Evolutionary conservation across 2,888 invertebrate species (phyloP).

Genomic region (Drosophila diplacantha): DNA sequence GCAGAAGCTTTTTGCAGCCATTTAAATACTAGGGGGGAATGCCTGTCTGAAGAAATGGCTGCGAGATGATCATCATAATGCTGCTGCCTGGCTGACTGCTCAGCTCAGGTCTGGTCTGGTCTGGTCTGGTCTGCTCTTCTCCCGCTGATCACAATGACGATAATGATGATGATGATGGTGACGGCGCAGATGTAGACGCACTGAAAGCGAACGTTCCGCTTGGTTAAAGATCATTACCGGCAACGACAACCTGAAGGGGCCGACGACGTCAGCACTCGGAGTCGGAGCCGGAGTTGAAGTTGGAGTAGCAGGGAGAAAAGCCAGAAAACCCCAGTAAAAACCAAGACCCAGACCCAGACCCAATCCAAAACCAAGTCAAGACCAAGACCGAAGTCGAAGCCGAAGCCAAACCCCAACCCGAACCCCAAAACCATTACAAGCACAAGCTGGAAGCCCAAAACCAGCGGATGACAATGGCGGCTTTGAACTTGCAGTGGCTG

Average conservation of each 20-base stretch:
- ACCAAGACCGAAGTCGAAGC: not conserved
- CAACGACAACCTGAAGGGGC: slow-evolving; percentile 44
- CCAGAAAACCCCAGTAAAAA: slow-evolving; percentile 26
- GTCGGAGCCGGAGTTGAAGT: slow-evolving; percentile 1
- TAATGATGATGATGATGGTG: slow-evolving; percentile 48
- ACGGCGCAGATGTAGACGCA: slow-evolving; percentile 73
- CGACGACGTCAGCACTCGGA: slow-evolving; percentile 47
- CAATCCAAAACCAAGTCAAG: slow-evolving; percentile 18
- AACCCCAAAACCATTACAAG: not conserved
- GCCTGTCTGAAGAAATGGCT: slow-evolving; percentile 41
- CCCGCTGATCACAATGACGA: slow-evolving; percentile 17
- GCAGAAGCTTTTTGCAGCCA: slow-evolving; percentile 29
- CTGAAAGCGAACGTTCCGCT: slow-evolving; percentile 74
- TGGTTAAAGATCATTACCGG: slow-evolving; percentile 75
- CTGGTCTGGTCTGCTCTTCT: slow-evolving; percentile 5
- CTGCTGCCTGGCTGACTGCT: slow-evolving; percentile 11
- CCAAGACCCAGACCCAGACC: slow-evolving; percentile 12
- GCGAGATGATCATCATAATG: slow-evolving; percentile 37
- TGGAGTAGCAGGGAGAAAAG: slow-evolving; percentile 33
- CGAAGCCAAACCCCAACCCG: not conserved
- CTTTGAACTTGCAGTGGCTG: slow-evolving; percentile 34
- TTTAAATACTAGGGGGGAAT: slow-evolving; percentile 37
- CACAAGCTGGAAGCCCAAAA: slow-evolving; percentile 2
- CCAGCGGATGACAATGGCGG: slow-evolving; percentile 33
- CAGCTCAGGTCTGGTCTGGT: not conserved